Evolutionary conservation across 2,888 invertebrate genomes (phyloP), one percentile per base, ranked within the genome.

Genomic region (Drosophila algonquin): DNA sequence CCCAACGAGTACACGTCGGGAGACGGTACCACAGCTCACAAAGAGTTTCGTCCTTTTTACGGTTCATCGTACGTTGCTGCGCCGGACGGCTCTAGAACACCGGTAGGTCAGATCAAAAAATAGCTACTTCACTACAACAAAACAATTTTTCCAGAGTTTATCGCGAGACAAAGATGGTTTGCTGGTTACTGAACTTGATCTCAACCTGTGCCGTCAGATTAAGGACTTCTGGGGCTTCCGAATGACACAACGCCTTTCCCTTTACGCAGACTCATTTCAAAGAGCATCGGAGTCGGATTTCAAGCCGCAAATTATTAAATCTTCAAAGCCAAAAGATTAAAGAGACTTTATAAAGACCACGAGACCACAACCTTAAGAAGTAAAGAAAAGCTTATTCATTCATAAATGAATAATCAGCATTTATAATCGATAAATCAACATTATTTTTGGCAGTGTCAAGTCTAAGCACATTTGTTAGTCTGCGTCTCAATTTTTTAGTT

Each of bases 151-250:
- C 59, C 83, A 95, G 95, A 95, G 96, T 18, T 92, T 98, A 14
- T 96, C 96, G 1, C 94, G 96, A 63, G 90, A 93, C 10, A 93
- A 92, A 46, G 97, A 98, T 91, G 99, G 99, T 3, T 93, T 99
- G 9, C 93, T 99, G 7, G 94, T 99, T 6, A 94, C 95, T 1
- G 97, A 99, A 92, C 87, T 99, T 80, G 99, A 99, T 93, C 93
- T 99, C 72, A 99, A 99, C 93, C 93, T 98, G 61, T 98, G 98
- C 90, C 94, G 98, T 46, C 99, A 99, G 93, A 94, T 96, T 1
- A 97, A 96, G 91, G 99, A 99, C 90, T 94, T 94, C 77, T 99
- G 98, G 98, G 96, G 97, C 64, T 98, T 99, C 91, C 95, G 96
- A 91, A 98, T 98, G 98, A 99, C 99, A 0, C 96, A 97, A 88